phyloP scores from a whole-genome alignment of 2,113 vertebrate species.

The Mungos mungo region DNA sequence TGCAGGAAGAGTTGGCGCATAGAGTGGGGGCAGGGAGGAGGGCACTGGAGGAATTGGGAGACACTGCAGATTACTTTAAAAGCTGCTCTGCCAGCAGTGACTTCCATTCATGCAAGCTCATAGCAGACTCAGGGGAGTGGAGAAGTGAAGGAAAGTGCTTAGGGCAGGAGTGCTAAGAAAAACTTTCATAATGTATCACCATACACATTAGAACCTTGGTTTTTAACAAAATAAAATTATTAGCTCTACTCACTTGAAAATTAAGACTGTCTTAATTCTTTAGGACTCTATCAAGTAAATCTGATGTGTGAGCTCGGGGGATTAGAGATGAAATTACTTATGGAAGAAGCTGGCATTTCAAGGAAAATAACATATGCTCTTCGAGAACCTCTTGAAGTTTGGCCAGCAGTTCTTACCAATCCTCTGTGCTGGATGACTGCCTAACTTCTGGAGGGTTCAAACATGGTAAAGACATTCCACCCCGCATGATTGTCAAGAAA shows the following conservation, averaged over 20 bases:
- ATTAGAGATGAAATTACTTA: constrained; percentile 20
- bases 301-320: neutral
- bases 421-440: neutral
- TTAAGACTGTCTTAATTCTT: neutral
- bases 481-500: constrained; percentile 12
- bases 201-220: neutral
- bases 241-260: constrained; percentile 27
- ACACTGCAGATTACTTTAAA: neutral
- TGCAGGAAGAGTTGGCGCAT: neutral
- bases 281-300: neutral
- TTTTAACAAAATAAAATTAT: constrained; percentile 30
- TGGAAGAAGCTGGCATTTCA: constrained; percentile 16
- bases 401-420: constrained; percentile 35
- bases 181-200: neutral
- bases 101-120: neutral
- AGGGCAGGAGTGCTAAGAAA: neutral
- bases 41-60: neutral
- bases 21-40: neutral
- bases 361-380: constrained; percentile 27
- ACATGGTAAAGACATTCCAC: neutral
- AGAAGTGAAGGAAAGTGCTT: neutral
- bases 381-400: constrained; percentile 37
- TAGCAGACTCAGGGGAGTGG: neutral
- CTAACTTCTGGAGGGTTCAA: constrained; percentile 51
- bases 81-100: neutral